Evolutionary conservation across 1,140 invertebrate species (phyloP).

Genomic region (Sitophilus oryzae): DNA sequence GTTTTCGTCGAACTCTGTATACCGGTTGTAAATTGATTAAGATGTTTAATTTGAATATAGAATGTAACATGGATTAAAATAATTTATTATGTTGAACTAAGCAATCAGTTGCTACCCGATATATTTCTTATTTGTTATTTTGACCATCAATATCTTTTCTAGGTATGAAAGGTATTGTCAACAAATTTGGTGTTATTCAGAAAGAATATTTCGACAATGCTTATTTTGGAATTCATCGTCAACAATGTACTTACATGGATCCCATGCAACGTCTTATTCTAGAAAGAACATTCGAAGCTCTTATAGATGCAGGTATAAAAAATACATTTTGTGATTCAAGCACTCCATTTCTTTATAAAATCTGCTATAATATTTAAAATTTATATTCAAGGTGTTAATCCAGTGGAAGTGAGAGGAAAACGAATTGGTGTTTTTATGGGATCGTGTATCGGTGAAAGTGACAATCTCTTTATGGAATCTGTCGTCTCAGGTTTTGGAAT

Average conservation of each 20-base stretch:
- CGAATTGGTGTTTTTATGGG: constrained; percentile 66
- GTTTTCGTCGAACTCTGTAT: no score
- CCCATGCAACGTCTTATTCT: constrained; percentile 44
- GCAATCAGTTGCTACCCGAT: no score
- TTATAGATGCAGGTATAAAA: constrained; percentile 47
- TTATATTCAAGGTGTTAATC: constrained; percentile 56
- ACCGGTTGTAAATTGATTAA: no score
- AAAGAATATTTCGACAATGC: constrained; percentile 43
- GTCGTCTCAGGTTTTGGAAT: constrained; percentile 53
- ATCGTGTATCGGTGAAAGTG: constrained; percentile 57
- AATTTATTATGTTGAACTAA: no score
- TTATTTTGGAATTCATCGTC: constrained; percentile 46
- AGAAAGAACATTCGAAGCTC: constrained; percentile 45
- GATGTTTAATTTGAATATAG: no score
- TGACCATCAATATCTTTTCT: no score
- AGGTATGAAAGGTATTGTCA: constrained; percentile 37
- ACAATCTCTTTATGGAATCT: constrained; percentile 42
- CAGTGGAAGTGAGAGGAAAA: constrained; percentile 52
- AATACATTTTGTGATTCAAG: not conserved
- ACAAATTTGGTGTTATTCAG: constrained; percentile 33
- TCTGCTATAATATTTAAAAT: constrained; percentile 27
- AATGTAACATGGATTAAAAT: no score
- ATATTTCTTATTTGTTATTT: no score
- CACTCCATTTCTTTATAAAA: not conserved
- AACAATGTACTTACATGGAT: constrained; percentile 45